A percentile compares a stretch with the other conserved stretches of the same genome.
Conservation (phyloP, 2,797 vertebrate genomes). For the Erpetoichthys calabaricus region DNA sequence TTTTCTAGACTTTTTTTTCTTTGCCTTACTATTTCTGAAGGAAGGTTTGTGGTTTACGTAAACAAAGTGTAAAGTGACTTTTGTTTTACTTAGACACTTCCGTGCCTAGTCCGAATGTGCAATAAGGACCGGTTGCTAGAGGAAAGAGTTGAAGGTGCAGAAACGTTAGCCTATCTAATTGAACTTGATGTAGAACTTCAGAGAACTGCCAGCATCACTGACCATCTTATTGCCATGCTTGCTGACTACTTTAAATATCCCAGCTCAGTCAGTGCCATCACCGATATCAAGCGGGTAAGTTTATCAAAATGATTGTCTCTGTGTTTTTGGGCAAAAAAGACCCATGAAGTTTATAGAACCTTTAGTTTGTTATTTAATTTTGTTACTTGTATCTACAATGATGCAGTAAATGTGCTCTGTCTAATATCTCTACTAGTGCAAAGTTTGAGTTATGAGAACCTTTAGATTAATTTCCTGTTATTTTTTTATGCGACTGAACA, state of each 20-base stretch:
- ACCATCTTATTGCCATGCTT: conserved; percentile 91
- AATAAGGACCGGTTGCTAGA: conserved; percentile 89
- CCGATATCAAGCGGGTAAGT: conserved; percentile 94
- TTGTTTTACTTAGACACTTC: conserved; percentile 61
- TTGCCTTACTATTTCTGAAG: too few species aligned
- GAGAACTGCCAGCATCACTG: conserved; percentile 90
- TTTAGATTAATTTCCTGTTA: too few species aligned
- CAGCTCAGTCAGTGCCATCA: conserved; percentile 93
- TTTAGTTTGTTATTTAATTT: too few species aligned
- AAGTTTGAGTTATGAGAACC: too few species aligned
- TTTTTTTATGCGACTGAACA: too few species aligned
- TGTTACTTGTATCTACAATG: too few species aligned
- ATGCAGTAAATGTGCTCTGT: too few species aligned
- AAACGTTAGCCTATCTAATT: conserved; percentile 90
- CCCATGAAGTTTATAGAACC: not conserved
- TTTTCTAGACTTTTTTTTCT: too few species aligned
- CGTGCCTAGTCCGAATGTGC: conserved; percentile 95
- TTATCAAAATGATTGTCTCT: too few species aligned
- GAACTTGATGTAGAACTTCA: conserved; percentile 94
- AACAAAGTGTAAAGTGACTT: too few species aligned
- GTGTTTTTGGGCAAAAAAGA: not conserved
- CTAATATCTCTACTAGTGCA: too few species aligned
- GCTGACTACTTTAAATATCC: conserved; percentile 98
- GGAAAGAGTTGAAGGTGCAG: conserved; percentile 90
- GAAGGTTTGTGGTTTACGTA: too few species aligned